Evolutionary conservation across 2,113 vertebrate genomes (phyloP).

Genomic region (Deroptyus accipitrinus): DNA sequence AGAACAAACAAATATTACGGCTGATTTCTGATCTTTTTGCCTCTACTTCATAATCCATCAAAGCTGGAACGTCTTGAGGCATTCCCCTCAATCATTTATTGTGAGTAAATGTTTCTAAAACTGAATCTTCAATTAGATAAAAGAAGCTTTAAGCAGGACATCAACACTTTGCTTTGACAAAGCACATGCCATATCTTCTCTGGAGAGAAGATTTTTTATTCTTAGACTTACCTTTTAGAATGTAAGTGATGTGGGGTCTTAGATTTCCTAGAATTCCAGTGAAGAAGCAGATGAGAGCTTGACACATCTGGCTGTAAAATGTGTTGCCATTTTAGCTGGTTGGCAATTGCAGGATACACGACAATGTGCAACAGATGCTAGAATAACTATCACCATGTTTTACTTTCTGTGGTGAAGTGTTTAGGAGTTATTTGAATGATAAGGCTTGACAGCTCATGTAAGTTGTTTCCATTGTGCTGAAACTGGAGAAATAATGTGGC

Average conservation of each 20-base stretch:
- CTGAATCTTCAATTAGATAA: background rate
- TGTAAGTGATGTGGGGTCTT: background rate
- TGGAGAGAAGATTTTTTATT: background rate
- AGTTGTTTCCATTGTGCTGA: constrained; percentile 9
- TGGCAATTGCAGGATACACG: background rate
- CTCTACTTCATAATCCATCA: background rate
- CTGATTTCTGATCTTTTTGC: background rate
- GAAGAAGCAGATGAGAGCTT: background rate
- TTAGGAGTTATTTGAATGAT: background rate
- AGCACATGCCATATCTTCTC: background rate
- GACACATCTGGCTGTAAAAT: constrained; percentile 31
- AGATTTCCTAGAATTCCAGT: background rate
- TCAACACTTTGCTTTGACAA: background rate
- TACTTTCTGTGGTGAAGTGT: constrained; percentile 29
- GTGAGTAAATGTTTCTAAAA: background rate
- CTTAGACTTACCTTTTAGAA: background rate
- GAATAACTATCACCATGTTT: constrained; percentile 25
- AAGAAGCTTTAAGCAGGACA: background rate
- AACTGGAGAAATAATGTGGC: background rate
- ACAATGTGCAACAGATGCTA: constrained; percentile 34
- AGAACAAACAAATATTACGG: background rate
- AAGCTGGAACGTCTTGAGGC: background rate
- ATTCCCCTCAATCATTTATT: background rate
- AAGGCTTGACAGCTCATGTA: constrained; percentile 12
- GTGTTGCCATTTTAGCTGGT: background rate